Base-by-base conservation (phyloP, 2,113 vertebrate genomes). In the Caracal caracal region DNA sequence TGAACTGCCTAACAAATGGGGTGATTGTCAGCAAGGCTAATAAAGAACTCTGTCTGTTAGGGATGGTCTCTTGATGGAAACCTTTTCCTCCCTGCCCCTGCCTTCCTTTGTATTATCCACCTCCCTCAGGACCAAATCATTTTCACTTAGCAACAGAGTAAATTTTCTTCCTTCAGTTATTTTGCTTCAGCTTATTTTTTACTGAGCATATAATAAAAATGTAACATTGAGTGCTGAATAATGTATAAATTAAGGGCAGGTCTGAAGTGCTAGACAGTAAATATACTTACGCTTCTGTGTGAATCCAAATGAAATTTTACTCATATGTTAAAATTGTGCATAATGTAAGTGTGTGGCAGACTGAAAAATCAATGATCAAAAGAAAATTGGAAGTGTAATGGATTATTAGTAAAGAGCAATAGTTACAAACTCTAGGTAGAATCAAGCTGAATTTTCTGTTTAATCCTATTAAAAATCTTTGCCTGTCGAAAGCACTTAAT, bases 381-480 rank as follows among this genome's bases (percentile, higher is more conserved):
- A 90, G 84, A 84, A 79, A 94, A 65, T 70, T 7, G 66, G 22
- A 93, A 85, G 7, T 33, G 4, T 81, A 53, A 70, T 84, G 37
- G n/a, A 92, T 88, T 88, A 63, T 37, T 87, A 90, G 53, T 65
- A 76, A 68, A 88, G 10, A 82, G 2, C 4, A 93, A 33, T 49
- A 43, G 26, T 93, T 79, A 76, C 3, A 89, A 80, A 40, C 7
- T 78, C 6, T 33, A 95, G 56, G 1, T 51, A 43, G 35, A 90
- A 66, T 88, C 68, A 85, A 94, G 59, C 24, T 91, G 20, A 75
- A 49, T 89, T 93, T 84, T 92, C 16, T 43, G 11, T 65, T 79
- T 96, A 37, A 70, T 81, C 11, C 81, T 80, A 88, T 43, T 8
- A 94, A 95, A 96, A 63, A 28, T 78, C 20, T 84, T 76, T 87